phyloP scores from a whole-genome alignment of 2,113 vertebrate species.

The Empidonax traillii region DNA sequence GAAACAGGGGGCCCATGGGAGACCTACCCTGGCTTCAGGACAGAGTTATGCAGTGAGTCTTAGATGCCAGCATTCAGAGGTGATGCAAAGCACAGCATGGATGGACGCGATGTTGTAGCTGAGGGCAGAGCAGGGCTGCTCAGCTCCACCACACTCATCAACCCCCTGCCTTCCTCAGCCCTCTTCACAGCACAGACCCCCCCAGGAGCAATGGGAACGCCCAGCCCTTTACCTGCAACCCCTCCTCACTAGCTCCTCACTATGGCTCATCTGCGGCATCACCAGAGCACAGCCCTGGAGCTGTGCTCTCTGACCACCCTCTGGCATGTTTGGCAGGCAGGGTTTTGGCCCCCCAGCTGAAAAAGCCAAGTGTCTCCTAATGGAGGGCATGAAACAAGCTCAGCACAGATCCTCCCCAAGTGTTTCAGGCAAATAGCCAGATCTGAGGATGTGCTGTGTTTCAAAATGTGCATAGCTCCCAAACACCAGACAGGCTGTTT shows the following conservation, averaged over 20 bases:
- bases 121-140: not conserved
- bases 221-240: accelerated
- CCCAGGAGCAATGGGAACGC: accelerated
- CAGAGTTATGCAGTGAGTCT: accelerated
- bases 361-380: not conserved
- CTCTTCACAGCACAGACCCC: too few species aligned
- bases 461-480: not conserved
- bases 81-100: not conserved
- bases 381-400: not conserved
- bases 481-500: not conserved
- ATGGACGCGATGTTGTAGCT: accelerated
- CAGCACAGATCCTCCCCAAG: not conserved
- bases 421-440: not conserved
- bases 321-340: not conserved
- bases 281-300: accelerated
- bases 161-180: not conserved
- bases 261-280: accelerated
- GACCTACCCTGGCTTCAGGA: not conserved
- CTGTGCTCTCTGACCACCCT: not conserved
- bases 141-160: not conserved
- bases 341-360: not conserved
- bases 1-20: not conserved
- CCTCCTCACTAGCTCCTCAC: not conserved
- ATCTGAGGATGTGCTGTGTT: not conserved
- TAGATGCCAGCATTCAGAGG: not conserved